Conservation (phyloP, 1,140 invertebrate genomes). For the Conopomorpha cramerella region DNA sequence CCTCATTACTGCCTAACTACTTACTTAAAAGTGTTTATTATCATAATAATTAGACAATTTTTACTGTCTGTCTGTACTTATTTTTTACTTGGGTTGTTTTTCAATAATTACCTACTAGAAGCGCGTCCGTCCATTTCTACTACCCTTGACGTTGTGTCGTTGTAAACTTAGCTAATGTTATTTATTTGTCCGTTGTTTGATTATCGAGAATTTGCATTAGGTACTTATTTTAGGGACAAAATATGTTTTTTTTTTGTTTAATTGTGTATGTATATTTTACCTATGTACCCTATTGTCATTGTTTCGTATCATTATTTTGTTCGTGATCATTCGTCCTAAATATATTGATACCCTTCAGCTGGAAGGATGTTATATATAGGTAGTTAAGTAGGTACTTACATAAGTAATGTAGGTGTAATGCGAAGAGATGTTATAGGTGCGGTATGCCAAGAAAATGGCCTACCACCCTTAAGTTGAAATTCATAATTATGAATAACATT, state of each 20-base stretch:
- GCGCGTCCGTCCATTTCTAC: too few species aligned
- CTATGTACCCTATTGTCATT: background rate
- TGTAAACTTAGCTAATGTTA: constrained; percentile 8
- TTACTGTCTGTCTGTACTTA: too few species aligned
- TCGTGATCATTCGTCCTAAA: background rate
- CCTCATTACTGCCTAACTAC: too few species aligned
- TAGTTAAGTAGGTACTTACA: background rate
- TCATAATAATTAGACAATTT: too few species aligned
- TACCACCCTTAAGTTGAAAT: too few species aligned
- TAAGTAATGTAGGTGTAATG: background rate
- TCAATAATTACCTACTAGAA: constrained; percentile 7
- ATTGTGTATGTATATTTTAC: background rate
- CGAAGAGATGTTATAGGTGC: too few species aligned
- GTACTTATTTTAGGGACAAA: background rate
- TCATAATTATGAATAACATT: too few species aligned
- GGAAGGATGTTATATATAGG: background rate
- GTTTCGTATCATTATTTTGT: background rate
- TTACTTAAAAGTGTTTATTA: too few species aligned
- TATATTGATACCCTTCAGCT: background rate
- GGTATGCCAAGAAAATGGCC: too few species aligned
- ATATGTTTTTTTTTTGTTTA: background rate
- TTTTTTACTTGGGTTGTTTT: background rate
- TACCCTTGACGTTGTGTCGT: constrained; percentile 7
- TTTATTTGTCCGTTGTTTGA: constrained; percentile 16
- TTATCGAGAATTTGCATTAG: constrained; percentile 5